These are phyloP conservation scores for Butorides virescens DNA, from an alignment of 2,113 vertebrate species.

Conservation along the genomic window DNA sequence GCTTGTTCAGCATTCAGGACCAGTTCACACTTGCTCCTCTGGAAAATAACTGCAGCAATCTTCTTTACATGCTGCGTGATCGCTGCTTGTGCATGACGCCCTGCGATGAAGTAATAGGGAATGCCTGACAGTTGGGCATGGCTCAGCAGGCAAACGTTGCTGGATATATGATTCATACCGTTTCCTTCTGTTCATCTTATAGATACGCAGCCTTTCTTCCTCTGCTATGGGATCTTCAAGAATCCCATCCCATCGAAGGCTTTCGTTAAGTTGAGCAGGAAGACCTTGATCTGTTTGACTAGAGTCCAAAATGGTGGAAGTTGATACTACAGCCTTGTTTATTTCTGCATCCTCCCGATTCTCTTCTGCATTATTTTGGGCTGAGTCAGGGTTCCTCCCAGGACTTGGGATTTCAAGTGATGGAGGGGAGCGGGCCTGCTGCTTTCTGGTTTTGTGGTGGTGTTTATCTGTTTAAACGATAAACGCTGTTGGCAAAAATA, in stretches of 20 bases:
- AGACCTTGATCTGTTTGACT: background rate
- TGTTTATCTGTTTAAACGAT: constrained; percentile 70
- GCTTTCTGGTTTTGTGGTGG: constrained; percentile 23
- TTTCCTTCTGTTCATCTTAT: constrained; percentile 79
- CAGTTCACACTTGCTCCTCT: background rate
- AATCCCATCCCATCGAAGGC: constrained; percentile 85
- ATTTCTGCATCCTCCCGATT: background rate
- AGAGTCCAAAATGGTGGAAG: background rate
- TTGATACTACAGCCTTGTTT: background rate
- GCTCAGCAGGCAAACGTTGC: constrained; percentile 29
- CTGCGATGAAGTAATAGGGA: background rate
- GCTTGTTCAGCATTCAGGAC: background rate
- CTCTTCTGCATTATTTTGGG: background rate
- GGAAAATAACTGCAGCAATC: background rate
- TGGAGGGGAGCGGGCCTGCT: background rate
- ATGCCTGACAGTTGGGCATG: background rate
- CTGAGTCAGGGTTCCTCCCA: background rate
- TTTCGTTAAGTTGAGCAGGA: constrained; percentile 62
- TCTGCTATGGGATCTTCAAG: constrained; percentile 82
- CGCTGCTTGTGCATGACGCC: background rate
- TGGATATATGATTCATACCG: constrained; percentile 74
- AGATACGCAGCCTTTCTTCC: constrained; percentile 77
- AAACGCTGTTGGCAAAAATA: background rate
- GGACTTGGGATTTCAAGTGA: background rate
- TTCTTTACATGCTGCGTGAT: background rate